Percentiles rank a stretch among this genome's conserved stretches.
Conservation (phyloP, 2,797 vertebrate genomes). For the Lacerta viridis region DNA sequence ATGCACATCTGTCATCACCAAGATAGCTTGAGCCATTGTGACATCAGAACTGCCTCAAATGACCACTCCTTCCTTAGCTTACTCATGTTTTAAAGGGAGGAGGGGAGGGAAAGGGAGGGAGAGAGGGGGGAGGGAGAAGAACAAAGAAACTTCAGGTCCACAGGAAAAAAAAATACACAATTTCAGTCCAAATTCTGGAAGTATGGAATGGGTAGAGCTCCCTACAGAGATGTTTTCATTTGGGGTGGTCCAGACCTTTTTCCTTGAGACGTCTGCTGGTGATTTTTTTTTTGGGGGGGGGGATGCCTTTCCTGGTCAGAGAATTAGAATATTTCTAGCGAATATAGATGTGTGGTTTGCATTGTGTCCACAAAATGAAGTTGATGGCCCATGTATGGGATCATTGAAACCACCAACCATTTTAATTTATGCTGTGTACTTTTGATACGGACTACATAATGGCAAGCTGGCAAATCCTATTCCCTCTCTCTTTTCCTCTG, state of each 20-base stretch:
- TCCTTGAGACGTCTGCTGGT: background rate
- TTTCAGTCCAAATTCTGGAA: background rate
- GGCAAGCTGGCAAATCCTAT: background rate
- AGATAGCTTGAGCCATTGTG: constrained; percentile 3
- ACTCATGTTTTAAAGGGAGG: background rate
- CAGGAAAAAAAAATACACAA: background rate
- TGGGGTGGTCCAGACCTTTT: no score
- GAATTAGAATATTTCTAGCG: background rate
- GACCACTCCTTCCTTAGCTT: background rate
- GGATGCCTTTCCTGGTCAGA: background rate
- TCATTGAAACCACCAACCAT: background rate
- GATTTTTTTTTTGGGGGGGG: background rate
- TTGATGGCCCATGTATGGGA: background rate
- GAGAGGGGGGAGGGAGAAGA: no score
- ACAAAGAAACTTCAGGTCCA: background rate
- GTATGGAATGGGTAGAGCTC: background rate
- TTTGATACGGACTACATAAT: background rate
- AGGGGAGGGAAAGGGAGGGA: background rate
- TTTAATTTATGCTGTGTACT: background rate
- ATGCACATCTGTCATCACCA: background rate
- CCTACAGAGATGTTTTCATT: background rate
- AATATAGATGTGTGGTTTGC: background rate
- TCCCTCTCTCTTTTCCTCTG: background rate
- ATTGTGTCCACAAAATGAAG: background rate
- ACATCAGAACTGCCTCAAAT: constrained; percentile 6